Evolutionary conservation across 2,888 invertebrate genomes (phyloP).

Genomic region (Drosophila austrosaltans): DNA sequence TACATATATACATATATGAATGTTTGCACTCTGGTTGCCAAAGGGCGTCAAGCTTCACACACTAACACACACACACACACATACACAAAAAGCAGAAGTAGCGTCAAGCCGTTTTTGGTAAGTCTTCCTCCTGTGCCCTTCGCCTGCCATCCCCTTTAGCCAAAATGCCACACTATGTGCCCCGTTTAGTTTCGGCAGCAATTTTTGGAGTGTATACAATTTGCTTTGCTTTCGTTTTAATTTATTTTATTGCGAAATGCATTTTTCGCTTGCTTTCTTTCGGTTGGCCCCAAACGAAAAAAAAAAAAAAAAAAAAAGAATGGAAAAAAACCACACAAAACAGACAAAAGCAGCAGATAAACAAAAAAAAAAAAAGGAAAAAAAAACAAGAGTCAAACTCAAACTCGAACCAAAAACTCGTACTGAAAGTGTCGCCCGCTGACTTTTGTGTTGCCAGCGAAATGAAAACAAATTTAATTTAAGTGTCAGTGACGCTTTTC

Average conservation of each 20-base stretch:
- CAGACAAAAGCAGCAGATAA: constrained; percentile 9
- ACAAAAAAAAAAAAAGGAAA: background rate
- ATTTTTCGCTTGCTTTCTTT: constrained; percentile 43
- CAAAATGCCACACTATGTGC: constrained; percentile 12
- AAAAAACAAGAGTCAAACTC: constrained; percentile 1
- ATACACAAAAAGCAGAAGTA: constrained; percentile 14
- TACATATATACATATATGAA: no score
- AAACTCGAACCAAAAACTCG: constrained; percentile 22
- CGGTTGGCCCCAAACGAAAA: constrained; percentile 36
- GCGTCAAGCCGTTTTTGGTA: constrained; percentile 44
- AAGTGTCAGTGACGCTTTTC: constrained; percentile 76
- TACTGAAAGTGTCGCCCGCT: constrained; percentile 68
- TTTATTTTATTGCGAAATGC: constrained; percentile 71
- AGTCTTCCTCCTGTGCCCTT: constrained; percentile 19
- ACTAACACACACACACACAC: constrained; percentile 21
- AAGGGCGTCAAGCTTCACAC: constrained; percentile 50
- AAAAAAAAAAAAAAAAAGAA: background rate
- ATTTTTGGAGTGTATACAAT: constrained; percentile 56
- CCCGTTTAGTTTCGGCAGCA: constrained; percentile 58
- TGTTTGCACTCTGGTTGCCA: constrained; percentile 36
- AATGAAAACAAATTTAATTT: constrained; percentile 76
- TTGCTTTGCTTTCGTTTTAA: constrained; percentile 72
- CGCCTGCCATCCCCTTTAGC: background rate
- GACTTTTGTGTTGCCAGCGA: constrained; percentile 54
- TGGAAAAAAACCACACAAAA: constrained; percentile 13